Conservation (phyloP, 2,888 invertebrate genomes). For the Polydrusus tereticollis region DNA sequence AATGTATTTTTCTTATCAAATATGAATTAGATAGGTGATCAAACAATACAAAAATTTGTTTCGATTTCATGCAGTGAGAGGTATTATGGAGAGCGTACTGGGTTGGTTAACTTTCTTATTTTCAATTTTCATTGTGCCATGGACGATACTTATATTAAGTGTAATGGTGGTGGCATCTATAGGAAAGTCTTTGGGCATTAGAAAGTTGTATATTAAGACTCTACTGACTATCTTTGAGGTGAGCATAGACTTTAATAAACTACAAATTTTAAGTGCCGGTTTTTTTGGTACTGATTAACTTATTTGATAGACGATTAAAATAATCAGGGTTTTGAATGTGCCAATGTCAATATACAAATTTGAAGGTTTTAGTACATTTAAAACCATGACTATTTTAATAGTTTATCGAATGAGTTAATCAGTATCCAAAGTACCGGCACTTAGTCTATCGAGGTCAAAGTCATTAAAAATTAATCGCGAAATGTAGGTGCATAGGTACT, state of each 20-base stretch:
- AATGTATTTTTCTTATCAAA: not conserved
- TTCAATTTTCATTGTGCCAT: constrained; percentile 21
- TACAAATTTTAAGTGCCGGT: not conserved
- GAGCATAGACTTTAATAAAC: constrained; percentile 62
- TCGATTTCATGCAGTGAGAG: not conserved
- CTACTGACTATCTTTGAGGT: constrained; percentile 95
- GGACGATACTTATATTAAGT: constrained; percentile 76
- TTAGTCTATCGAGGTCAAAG: no score
- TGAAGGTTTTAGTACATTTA: no score
- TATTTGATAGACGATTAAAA: no score
- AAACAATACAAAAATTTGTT: not conserved
- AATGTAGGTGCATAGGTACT: no score
- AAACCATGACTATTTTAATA: no score
- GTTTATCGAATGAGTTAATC: no score
- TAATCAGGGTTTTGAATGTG: no score
- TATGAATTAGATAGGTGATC: not conserved
- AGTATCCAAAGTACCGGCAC: no score
- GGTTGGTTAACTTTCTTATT: not conserved
- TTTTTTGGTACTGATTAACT: no score
- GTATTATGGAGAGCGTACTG: not conserved
- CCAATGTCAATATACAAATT: no score
- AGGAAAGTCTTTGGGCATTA: constrained; percentile 91
- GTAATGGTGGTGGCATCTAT: constrained; percentile 89
- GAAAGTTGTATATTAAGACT: constrained; percentile 87
- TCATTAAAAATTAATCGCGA: no score